These are phyloP conservation scores for Nomada fucata DNA, from an alignment of 2,888 invertebrate genomes.

Conservation along the genomic window DNA sequence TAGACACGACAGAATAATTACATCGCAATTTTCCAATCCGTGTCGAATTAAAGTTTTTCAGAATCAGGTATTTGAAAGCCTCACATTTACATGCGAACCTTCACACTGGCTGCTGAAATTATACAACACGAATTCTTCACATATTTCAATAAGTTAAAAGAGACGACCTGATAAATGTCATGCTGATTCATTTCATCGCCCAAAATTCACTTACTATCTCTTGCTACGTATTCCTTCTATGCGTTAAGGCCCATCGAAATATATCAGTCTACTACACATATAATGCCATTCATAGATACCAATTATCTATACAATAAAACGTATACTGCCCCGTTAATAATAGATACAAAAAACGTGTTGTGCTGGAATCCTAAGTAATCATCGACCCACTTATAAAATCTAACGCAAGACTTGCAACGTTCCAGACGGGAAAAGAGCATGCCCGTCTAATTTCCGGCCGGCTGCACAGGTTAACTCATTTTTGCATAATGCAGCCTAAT, in stretches of 20 bases:
- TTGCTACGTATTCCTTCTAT: too few relatives aligned
- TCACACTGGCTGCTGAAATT: too few relatives aligned
- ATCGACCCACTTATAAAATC: constrained; percentile 15
- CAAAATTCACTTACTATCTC: background rate
- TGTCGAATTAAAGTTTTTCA: too few relatives aligned
- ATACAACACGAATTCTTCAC: too few relatives aligned
- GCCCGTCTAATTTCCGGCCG: constrained; percentile 72
- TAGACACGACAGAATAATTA: too few relatives aligned
- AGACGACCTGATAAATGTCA: background rate
- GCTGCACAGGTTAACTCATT: constrained; percentile 75
- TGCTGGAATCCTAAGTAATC: constrained; percentile 27
- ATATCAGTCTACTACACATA: background rate
- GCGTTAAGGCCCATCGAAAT: too few relatives aligned
- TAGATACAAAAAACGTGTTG: constrained; percentile 10
- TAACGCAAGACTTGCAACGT: background rate
- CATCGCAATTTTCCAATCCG: too few relatives aligned
- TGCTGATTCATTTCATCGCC: background rate
- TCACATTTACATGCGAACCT: too few relatives aligned
- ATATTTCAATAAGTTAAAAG: background rate
- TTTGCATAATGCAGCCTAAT: constrained; percentile 80
- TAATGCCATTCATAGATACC: background rate
- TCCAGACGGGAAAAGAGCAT: constrained; percentile 18
- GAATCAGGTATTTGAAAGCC: too few relatives aligned
- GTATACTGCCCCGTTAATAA: constrained; percentile 2
- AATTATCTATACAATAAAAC: background rate